Base-by-base conservation (phyloP, 2,888 invertebrate genomes). In the Psylliodes chrysocephalus region DNA sequence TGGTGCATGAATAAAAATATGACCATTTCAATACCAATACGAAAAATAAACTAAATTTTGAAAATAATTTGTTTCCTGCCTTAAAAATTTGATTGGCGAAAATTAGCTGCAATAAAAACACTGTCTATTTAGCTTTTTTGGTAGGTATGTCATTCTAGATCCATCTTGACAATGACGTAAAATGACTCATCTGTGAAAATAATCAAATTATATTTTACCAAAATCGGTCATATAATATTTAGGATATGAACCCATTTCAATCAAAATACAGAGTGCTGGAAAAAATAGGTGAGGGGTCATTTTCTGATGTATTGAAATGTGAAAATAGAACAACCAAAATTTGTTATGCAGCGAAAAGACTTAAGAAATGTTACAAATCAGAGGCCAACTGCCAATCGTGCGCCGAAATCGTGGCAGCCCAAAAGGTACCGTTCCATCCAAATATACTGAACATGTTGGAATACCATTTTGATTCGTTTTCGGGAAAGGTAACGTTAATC, bases 251-350 rank as follows among this genome's bases (percentile, higher is more conserved):
- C 66, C 62, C 54, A 59, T 69, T 71, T 56, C 65, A 69, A 19
- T 66, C 70, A 64, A 71, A 88, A 79, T 90, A 89, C 79, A 85
- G 85, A 78, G 82, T 89, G 68, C 76, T 89, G 63, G 83, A 86
- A 63, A 88, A 89, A 84, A 88, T 89, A 75, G 90, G 90, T 17
- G 90, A 90, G 80, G 90, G 90, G 10, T 88, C 89, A 19, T 90
- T 89, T 82, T 89, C 90, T 0, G 88, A 89, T 75, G 90, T 90
- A 22, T 78, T 89, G 66, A 89, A 88, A 85, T 88, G 89, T 77
- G 85, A 88, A 77, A 84, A 88, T 69, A 82, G 85, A 64, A 78
- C 80, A 69, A 86, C 85, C 64, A 87, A 87, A 55, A 75, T 79
- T 25, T 80, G 82, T 52, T 87, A 85, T 77, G 90, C 90, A 5